A percentile compares a stretch with the other conserved stretches of the same genome.
These are phyloP conservation scores for Homalodisca vitripennis DNA, from an alignment of 1,140 invertebrate species.

Conservation along the genomic window DNA sequence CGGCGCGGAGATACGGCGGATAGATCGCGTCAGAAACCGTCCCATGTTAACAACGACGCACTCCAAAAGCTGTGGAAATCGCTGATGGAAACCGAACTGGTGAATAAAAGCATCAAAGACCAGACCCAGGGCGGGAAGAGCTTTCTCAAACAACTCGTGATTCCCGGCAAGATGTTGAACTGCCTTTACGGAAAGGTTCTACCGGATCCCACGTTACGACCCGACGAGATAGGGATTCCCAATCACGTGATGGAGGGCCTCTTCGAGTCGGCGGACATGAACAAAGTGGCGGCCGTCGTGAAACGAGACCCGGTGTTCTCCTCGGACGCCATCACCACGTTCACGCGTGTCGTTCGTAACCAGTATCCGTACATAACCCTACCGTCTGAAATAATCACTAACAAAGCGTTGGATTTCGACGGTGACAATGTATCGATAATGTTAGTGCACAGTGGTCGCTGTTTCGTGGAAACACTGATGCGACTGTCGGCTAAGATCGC, in stretches of 20 bases:
- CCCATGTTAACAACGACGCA: too few relatives aligned
- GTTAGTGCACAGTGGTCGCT: background rate
- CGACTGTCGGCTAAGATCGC: background rate
- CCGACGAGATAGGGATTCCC: conserved; percentile 4
- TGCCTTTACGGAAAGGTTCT: conserved; percentile 18
- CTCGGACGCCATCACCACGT: conserved; percentile 1
- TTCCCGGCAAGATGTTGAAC: conserved; percentile 14
- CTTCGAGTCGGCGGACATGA: background rate
- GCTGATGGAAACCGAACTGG: background rate
- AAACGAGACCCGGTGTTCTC: conserved; percentile 19
- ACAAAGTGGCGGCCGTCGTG: background rate
- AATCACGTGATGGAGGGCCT: background rate
- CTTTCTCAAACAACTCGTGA: conserved; percentile 13
- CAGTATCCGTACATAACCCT: background rate
- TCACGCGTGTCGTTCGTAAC: background rate
- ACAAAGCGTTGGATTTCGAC: conserved; percentile 18
- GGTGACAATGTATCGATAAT: conserved; percentile 2
- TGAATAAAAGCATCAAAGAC: conserved; percentile 12
- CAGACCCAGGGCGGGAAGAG: conserved; percentile 19
- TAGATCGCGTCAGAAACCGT: too few relatives aligned
- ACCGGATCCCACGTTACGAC: background rate
- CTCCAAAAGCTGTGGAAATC: background rate
- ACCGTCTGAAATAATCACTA: background rate
- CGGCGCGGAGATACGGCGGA: too few relatives aligned
- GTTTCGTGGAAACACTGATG: background rate